Base-by-base conservation (phyloP, 2,888 invertebrate genomes). In the Eurytoma adleriae region DNA sequence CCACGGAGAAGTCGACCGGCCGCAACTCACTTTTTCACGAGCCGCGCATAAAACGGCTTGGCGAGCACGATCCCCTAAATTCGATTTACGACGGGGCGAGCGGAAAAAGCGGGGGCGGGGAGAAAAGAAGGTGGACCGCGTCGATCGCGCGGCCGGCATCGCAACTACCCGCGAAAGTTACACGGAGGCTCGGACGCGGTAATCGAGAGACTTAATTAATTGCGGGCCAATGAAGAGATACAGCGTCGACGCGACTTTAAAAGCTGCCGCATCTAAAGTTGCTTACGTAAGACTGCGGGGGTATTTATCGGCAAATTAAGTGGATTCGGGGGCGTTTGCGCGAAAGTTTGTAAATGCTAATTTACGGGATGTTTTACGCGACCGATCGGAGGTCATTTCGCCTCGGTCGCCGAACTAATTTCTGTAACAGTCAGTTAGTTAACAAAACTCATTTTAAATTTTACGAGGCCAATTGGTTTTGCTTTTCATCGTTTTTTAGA, bases 151-250 rank as follows among this genome's bases (percentile, higher is more conserved):
- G 24, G 24, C 24, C 24, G 24, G 24, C 24, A 24, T 24, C 24
- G 24, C 24, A 24, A 24, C 24, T 24, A 24, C 24, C 24, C 24
- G 24, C 24, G 1, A 71, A 72, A 67, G 24, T 16, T 27, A 18
- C 20, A 54, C 4, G 24, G 59, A 61, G 48, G 56, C 40, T 27
- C 40, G 59, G 59, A 64, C 24, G 52, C n/a, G 20, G 75, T 71
- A 61, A 75, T 76, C 66, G 67, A 67, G 67, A 54, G 27, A 79
- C 62, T 71, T 72, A 76, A 76, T 80, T 80, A 72, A 80, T 80
- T 76, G 66, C 50, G 56, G 50, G 24, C 10, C 64, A 64, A 64
- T 64, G 48, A 27, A 12, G 64, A 40, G 64, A 5, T 18, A 48
- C 30, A 62, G 10, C 27, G 62, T 24, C 30, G 16, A 30, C 24